phyloP scores from a whole-genome alignment of 2,797 vertebrate genomes.

The Tenualosa ilisha region DNA sequence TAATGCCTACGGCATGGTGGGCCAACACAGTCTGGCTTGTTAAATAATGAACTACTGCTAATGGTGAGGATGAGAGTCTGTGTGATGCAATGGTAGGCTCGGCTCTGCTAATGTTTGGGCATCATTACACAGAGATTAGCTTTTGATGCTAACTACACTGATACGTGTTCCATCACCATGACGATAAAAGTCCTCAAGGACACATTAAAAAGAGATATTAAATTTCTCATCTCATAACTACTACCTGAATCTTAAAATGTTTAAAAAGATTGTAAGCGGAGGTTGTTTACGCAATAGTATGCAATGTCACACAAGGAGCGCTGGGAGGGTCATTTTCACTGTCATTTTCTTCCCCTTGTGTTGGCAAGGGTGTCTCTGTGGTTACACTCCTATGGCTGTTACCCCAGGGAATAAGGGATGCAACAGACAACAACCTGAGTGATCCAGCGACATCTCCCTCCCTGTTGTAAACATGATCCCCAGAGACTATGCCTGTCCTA shows the following conservation, averaged over 20 bases:
- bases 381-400: background rate
- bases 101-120: background rate
- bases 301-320: background rate
- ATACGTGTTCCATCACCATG: background rate
- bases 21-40: constrained; percentile 1
- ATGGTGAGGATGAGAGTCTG: background rate
- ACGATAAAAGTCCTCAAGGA: background rate
- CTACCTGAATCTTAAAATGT: background rate
- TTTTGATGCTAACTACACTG: background rate
- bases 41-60: constrained; percentile 13
- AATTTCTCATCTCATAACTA: background rate
- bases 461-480: background rate
- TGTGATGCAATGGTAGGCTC: background rate
- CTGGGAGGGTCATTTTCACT: background rate
- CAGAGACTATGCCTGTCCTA: background rate
- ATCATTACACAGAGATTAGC: background rate
- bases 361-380: background rate
- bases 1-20: background rate
- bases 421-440: background rate
- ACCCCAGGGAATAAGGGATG: background rate
- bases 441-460: background rate
- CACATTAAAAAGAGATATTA: background rate
- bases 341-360: background rate
- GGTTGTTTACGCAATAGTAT: background rate
- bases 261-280: background rate